Evolutionary conservation across 1,140 invertebrate genomes (phyloP).

Genomic region (Brachionus paranguensis): DNA sequence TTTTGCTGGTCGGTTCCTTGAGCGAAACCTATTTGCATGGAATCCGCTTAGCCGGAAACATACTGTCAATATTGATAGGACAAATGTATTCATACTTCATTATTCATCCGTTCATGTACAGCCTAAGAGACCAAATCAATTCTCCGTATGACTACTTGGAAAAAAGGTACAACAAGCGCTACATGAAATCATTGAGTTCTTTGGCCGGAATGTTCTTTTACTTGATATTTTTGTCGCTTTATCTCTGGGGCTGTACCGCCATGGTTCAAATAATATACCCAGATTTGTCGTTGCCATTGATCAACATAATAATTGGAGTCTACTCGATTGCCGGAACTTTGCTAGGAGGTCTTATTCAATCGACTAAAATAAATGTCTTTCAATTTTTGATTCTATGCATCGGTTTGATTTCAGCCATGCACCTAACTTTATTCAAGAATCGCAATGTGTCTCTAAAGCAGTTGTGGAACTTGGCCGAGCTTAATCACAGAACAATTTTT

Average conservation of each 20-base stretch:
- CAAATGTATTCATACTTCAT: slow-evolving; percentile 5
- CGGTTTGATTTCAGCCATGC: neutral
- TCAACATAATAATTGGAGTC: neutral
- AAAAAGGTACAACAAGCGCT: neutral
- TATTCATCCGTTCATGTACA: slow-evolving; percentile 20
- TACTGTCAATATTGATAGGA: neutral
- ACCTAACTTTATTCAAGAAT: neutral
- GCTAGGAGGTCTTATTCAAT: slow-evolving; percentile 3
- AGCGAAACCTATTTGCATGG: slow-evolving; percentile 16
- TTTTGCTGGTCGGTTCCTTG: neutral
- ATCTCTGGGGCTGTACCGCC: slow-evolving; percentile 4
- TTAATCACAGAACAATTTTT: slow-evolving; percentile 1
- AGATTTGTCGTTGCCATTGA: neutral
- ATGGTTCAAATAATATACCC: neutral
- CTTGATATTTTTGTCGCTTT: slow-evolving; percentile 21
- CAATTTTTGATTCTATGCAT: slow-evolving; percentile 2
- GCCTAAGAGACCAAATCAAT: neutral
- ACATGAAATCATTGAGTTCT: neutral
- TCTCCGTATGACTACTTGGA: slow-evolving; percentile 16
- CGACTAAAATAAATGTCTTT: slow-evolving; percentile 12
- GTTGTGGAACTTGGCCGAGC: neutral
- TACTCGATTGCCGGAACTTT: neutral
- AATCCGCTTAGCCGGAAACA: neutral
- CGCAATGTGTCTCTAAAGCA: neutral
- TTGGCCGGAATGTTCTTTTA: neutral